Evolutionary conservation across 2,797 vertebrate genomes (phyloP), one percentile per base, ranked within the genome.

Genomic region (Octomys mimax): DNA sequence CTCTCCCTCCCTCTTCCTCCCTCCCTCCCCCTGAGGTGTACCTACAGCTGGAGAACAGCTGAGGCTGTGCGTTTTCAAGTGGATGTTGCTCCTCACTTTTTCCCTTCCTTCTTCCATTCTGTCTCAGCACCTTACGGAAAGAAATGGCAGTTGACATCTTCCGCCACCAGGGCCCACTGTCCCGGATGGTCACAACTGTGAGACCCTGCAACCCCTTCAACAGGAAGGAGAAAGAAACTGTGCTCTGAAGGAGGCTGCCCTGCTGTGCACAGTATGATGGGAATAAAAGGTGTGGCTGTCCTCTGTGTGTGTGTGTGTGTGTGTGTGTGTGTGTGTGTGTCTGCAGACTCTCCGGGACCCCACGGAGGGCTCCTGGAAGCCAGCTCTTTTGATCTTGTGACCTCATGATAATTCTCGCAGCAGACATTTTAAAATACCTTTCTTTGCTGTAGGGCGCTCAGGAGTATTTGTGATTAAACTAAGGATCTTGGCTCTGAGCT

Each of bases 161-260:
- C 49, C 96, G 94, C 64, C 98, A 86, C 39, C 96, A 92, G 22
- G 98, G 93, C 0, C 98, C 98, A 12, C 95, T 99, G 79, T 99
- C 99, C 89, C 97, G 75, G 96, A 97, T 98, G 96, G 85, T 99
- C 94, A 98, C 98, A 89, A 98, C 97, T 0, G 91, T 96, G 82
- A 75, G 95, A 49, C 99, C 98, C 54, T 90, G 86, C 81, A 99
- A 99, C 97, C 98, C 98, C 84, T 99, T 98, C 97, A 98, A 98
- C 91, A 98, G 87, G 86, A 97, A 95, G 59, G 84, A 98, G 52
- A 19, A 46, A 89, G 78, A 96, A 95, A 82, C 39, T 4, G 3
- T 95, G 89, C 97, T 39, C 93, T 98, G 86, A 95, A 86, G 70
- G 2, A 57, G 18, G 11, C 16, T 57, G 52, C 81, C 19, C 21